A percentile compares a stretch with the other conserved stretches of the same genome.
These are phyloP conservation scores for Crotalus helleri DNA, from an alignment of 2,113 vertebrate species.

Conservation along the genomic window DNA sequence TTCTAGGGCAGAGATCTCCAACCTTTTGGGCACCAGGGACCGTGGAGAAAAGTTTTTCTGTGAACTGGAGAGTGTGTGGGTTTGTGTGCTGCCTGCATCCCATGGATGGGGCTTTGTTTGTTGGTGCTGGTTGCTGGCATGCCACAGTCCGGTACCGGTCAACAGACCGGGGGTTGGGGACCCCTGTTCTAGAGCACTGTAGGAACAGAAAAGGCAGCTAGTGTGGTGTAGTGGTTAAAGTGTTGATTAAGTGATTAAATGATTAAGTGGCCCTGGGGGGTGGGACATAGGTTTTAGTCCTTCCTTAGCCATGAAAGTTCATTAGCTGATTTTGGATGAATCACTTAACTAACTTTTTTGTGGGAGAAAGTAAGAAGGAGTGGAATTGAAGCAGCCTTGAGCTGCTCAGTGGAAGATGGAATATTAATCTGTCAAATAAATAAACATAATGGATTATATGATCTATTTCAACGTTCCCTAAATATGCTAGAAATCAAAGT, in stretches of 20 bases:
- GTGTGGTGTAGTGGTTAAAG: neutral
- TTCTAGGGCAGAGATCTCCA: neutral
- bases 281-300: neutral
- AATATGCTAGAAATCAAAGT: neutral
- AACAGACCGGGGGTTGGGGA: no score
- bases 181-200: neutral
- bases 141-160: no score
- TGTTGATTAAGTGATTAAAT: neutral
- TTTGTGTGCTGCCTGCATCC: no score
- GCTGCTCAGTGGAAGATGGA: neutral
- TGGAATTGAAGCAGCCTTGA: neutral
- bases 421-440: neutral
- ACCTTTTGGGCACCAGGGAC: no score
- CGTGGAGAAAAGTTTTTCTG: no score
- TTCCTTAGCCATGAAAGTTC: neutral
- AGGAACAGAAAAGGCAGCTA: neutral
- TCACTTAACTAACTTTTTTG: neutral
- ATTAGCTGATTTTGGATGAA: neutral
- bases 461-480: neutral
- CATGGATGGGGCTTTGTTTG: no score
- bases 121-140: no score
- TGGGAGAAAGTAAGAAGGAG: neutral
- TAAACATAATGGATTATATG: neutral
- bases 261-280: neutral
- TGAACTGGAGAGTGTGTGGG: no score